Percentiles rank a stretch among this genome's conserved stretches.
Conservation (phyloP, 2,888 invertebrate genomes). For the Drosophila melanosoma region DNA sequence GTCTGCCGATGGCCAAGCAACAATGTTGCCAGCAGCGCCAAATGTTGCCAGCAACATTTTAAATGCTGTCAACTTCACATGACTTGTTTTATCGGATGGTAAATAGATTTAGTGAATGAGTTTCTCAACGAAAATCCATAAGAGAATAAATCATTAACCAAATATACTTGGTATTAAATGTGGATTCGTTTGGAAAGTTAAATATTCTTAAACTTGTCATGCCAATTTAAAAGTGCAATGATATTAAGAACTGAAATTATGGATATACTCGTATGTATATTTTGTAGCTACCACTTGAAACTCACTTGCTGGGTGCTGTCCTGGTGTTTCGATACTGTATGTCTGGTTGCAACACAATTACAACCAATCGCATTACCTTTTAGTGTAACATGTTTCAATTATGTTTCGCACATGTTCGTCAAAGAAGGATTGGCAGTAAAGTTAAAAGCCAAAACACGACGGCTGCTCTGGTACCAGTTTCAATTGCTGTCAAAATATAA, state of each 20-base stretch:
- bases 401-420: constrained; percentile 28
- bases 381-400: constrained; percentile 48
- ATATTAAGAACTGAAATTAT: background rate
- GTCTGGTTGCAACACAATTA: background rate
- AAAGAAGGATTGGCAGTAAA: background rate
- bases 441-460: constrained; percentile 20
- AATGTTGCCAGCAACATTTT: constrained; percentile 17
- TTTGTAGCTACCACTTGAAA: background rate
- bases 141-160: background rate
- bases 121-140: background rate
- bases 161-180: background rate
- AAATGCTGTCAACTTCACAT: constrained; percentile 11
- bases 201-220: background rate
- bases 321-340: background rate
- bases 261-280: background rate
- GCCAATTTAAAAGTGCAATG: background rate
- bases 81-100: background rate
- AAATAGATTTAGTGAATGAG: background rate
- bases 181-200: background rate
- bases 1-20: constrained; percentile 21
- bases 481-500: constrained; percentile 52
- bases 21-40: constrained; percentile 42
- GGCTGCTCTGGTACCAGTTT: constrained; percentile 5
- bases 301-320: background rate
- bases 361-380: constrained; percentile 46